These are phyloP conservation scores for Ceriagrion tenellum DNA, from an alignment of 2,888 invertebrate genomes.

Conservation along the genomic window DNA sequence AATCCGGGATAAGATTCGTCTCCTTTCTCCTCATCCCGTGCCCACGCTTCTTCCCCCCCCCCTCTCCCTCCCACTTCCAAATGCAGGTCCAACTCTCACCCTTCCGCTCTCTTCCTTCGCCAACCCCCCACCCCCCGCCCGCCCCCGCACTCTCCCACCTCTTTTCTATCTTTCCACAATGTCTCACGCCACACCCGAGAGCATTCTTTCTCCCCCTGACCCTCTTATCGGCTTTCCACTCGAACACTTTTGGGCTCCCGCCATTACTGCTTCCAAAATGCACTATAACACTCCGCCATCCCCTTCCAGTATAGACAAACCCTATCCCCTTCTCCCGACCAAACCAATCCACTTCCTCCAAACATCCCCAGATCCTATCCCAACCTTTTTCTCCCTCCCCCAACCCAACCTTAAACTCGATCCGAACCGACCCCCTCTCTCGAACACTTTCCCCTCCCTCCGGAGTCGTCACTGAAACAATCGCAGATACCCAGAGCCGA, in stretches of 20 bases:
- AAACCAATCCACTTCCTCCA: not conserved
- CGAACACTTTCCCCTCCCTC: not conserved
- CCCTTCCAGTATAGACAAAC: no score
- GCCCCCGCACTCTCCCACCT: no score
- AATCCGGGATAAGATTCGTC: no score
- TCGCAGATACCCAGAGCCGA: no score
- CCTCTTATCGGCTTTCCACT: constrained; percentile 3
- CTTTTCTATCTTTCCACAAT: not conserved
- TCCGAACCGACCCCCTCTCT: not conserved
- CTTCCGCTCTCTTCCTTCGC: no score
- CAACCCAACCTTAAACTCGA: not conserved
- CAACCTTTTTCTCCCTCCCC: not conserved
- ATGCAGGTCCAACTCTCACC: no score
- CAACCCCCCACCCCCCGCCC: no score
- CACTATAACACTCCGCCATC: no score
- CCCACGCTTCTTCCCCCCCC: no score
- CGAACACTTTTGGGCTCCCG: not conserved
- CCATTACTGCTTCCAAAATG: not conserved
- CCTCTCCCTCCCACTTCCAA: no score
- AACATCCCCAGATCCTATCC: not conserved
- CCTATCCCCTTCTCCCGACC: not conserved
- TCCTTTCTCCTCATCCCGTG: no score
- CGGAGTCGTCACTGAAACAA: no score
- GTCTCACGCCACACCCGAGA: not conserved
- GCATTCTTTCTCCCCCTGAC: not conserved